Evolutionary conservation across 2,797 vertebrate species (phyloP), one percentile per base, ranked within the genome.

Genomic region (Okamejei kenojei): DNA sequence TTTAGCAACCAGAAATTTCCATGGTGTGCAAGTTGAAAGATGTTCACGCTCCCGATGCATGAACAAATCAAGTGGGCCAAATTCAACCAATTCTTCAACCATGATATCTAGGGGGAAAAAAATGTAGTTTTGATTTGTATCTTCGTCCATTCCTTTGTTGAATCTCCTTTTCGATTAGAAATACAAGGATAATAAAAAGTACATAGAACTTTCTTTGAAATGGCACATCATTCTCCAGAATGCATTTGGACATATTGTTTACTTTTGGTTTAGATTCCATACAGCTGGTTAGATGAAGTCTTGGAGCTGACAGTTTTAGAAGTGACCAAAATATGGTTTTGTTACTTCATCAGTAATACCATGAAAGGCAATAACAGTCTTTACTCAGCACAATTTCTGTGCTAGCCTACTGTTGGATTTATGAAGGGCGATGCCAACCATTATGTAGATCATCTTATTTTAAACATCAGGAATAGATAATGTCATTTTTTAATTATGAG

Each of bases 1-100:
- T 93, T 98, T 99, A 95, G 99, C 99, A 93, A 99, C 99, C 94
- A 99, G 98, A 95, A 99, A 99, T 95, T 99, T 99, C 99, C 99
- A 99, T 0, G 97, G 96, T 0, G 98, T 98, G 93, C 97, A 97
- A 2, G 65, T 88, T 68, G 84, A 88, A 93, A 99, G 98, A 23
- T 95, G 94, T 54, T 94, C 97, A 0, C 97, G 97, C 77, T 97
- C 97, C 94, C 97, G 97, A 93, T 96, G 97, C 98, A 99, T 99
- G 86, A 99, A 99, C 93, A 98, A 94, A 93, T 99, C 99, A 95
- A 99, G 95, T 0, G 99, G 98, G 13, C 99, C 99, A 0, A 95
- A 97, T 91, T 99, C 97, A 71, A 99, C 98, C 94, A 96, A 98
- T 95, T 99, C 99, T 94, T 99, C 98, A 71, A 99, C 98, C 98